Evolutionary conservation across 2,888 invertebrate species (phyloP), one percentile per base, ranked within the genome.

Genomic region (Stratiomys singularior): DNA sequence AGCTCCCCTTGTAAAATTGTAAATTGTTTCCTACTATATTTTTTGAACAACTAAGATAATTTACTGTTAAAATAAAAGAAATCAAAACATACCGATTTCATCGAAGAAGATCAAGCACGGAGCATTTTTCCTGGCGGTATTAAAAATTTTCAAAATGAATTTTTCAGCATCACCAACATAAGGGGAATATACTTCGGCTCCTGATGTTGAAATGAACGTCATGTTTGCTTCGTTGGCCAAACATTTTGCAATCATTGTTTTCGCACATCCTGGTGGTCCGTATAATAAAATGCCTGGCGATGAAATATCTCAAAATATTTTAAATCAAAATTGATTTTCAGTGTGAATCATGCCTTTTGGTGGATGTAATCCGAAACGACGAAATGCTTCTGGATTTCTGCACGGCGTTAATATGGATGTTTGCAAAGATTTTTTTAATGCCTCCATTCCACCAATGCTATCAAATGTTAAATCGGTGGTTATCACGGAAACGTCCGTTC

Each of bases 241-340:
- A 18, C 91, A 90, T 81, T 89, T 88, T 1, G 90, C 90, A 69
- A 92, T 84, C 4, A 89, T 90, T 0, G 91, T 92, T 85, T 92
- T 91, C n/a, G 90, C 91, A 85, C 91, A 91, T 0, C 92, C 92
- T 0, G 92, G 91, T 4, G 92, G 91, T 0, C 92, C 92, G 84
- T 90, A 91, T 9, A 92, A 84, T 60, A 92, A 83, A 44, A 92
- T 86, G 28, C 91, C 90, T 88, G 3, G 81, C 74, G 15, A n/a
- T 18, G 9, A 27, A 63, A 79, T 13, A 60, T 58, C 37, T 21
- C 44, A 15, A 72, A 18, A 18, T 4, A 18, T 52, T 13, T 4
- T 27, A 63, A 44, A 46, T 23, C 25, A 27, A 52, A 52, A 28
- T 74, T 21, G 4, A 58, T 25, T 25, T 60, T 63, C 37, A 37